These are phyloP conservation scores for Spheniscus mendiculus DNA, from an alignment of 2,113 vertebrate species.

Conservation along the genomic window DNA sequence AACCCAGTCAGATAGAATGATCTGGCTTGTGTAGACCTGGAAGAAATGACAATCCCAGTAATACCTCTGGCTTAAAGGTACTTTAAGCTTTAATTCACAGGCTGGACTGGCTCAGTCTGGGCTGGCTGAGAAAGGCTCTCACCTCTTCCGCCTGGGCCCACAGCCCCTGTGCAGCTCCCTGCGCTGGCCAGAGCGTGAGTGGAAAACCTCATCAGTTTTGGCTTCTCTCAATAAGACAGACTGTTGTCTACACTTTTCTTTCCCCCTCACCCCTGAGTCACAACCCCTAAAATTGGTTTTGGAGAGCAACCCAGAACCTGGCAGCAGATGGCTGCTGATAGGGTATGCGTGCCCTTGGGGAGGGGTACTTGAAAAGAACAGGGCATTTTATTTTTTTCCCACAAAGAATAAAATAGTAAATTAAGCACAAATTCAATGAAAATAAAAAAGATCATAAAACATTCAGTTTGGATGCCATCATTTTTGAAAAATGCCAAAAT, in stretches of 20 bases:
- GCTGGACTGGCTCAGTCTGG: neutral
- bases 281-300: neutral
- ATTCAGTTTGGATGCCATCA: neutral
- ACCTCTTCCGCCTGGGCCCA: neutral
- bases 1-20: neutral
- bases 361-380: neutral
- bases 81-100: neutral
- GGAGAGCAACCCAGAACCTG: neutral
- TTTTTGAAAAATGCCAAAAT: neutral
- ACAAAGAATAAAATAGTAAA: neutral
- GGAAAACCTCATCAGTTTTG: neutral
- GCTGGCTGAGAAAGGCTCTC: neutral
- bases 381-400: neutral
- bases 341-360: fast-evolving
- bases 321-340: neutral
- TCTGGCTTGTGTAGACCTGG: neutral
- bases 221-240: neutral
- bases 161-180: neutral
- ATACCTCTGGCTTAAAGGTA: neutral
- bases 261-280: neutral
- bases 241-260: neutral
- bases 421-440: neutral
- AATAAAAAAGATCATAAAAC: neutral
- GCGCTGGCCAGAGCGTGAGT: fast-evolving
- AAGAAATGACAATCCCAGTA: neutral